Conservation (phyloP, 2,888 invertebrate genomes). For the Chymomyza amoena region DNA sequence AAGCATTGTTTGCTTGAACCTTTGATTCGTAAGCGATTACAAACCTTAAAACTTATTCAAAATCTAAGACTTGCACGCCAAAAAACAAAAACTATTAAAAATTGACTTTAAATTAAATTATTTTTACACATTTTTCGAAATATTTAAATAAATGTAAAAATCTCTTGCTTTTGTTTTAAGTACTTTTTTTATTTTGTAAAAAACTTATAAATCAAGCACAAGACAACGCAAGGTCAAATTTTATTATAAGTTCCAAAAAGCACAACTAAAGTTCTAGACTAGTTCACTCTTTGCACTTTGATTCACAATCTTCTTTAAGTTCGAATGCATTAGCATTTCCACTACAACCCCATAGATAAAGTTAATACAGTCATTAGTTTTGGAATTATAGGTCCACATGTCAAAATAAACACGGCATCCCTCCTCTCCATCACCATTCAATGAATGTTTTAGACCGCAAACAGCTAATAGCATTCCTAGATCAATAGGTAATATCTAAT, state of each 20-base stretch:
- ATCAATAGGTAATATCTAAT: not conserved
- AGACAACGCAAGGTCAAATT: not conserved
- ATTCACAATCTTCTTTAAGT: constrained; percentile 21
- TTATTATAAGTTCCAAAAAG: not conserved
- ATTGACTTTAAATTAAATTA: too few species aligned
- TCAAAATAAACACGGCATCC: too few species aligned
- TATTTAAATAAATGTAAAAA: too few species aligned
- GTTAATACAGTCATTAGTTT: constrained; percentile 21
- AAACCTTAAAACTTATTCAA: too few species aligned
- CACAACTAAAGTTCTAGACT: not conserved
- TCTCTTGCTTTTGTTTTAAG: too few species aligned
- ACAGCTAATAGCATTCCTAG: constrained; percentile 11
- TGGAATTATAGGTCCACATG: constrained; percentile 34
- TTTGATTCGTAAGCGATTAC: too few species aligned
- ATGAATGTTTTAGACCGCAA: constrained; percentile 26
- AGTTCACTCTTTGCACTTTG: constrained; percentile 33
- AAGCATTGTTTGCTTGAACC: too few species aligned
- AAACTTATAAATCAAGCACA: too few species aligned
- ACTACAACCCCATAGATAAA: constrained; percentile 36
- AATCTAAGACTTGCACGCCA: too few species aligned
- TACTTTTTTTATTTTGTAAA: too few species aligned
- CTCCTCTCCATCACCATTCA: constrained; percentile 28
- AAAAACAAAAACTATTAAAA: too few species aligned
- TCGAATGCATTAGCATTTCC: constrained; percentile 42
- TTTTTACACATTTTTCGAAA: too few species aligned